These are phyloP conservation scores for Rapana venosa DNA, from an alignment of 2,888 invertebrate genomes.

Conservation along the genomic window DNA sequence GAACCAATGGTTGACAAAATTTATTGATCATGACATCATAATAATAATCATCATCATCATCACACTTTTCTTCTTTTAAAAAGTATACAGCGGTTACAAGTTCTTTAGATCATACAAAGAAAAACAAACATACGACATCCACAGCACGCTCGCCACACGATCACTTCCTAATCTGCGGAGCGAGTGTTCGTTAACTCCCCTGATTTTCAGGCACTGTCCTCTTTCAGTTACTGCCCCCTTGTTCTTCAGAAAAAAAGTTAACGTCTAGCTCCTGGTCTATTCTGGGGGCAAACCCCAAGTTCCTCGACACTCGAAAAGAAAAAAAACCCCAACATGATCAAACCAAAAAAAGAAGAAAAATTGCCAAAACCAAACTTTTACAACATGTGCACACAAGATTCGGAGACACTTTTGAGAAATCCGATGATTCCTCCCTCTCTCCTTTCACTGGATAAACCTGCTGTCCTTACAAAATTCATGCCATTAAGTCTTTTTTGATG, in stretches of 20 bases:
- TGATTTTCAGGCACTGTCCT: neutral
- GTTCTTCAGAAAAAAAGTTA: neutral
- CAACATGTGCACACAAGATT: neutral
- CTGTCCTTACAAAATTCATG: neutral
- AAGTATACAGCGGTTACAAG: constrained; percentile 19
- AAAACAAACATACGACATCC: neutral
- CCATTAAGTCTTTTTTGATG: neutral
- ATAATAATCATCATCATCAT: neutral
- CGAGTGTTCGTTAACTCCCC: neutral
- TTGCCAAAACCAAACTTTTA: neutral
- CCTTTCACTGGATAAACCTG: neutral
- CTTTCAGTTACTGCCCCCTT: neutral
- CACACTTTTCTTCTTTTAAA: neutral
- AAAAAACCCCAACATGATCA: neutral
- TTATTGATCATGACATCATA: constrained; percentile 16
- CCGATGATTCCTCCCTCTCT: neutral
- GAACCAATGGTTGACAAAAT: neutral
- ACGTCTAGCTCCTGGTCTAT: neutral
- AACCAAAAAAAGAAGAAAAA: neutral
- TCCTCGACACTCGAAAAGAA: neutral
- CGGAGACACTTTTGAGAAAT: neutral
- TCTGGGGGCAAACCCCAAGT: neutral
- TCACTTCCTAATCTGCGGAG: neutral
- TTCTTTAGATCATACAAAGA: neutral
- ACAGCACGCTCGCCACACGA: neutral